phyloP scores from a whole-genome alignment of 2,888 invertebrate species.

The Drosophila antonietae region DNA sequence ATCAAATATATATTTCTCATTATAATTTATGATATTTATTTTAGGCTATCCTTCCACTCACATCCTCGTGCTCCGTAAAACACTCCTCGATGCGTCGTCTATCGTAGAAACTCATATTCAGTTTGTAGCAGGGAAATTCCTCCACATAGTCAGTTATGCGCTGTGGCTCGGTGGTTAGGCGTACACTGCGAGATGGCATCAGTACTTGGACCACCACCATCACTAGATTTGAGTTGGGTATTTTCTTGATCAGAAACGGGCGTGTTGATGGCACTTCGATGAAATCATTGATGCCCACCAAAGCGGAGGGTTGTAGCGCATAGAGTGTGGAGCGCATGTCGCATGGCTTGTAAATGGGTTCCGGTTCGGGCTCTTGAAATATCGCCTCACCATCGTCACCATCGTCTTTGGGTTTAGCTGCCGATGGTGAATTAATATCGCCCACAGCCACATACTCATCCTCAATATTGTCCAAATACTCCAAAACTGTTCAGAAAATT shows the following conservation, averaged over 20 bases:
- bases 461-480: conserved; percentile 84
- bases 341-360: conserved; percentile 86
- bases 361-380: conserved; percentile 81
- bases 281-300: conserved; percentile 85
- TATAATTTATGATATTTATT: background rate
- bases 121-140: conserved; percentile 90
- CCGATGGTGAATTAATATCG: conserved; percentile 57
- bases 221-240: conserved; percentile 91
- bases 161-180: conserved; percentile 85
- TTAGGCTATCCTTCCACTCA: conserved; percentile 76
- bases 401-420: conserved; percentile 76
- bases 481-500: conserved; percentile 74
- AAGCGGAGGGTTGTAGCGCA: conserved; percentile 87
- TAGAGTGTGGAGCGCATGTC: conserved; percentile 90
- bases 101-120: conserved; percentile 88
- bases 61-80: conserved; percentile 90
- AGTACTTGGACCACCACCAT: conserved; percentile 89
- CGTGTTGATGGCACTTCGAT: conserved; percentile 85
- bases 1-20: background rate
- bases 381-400: conserved; percentile 84
- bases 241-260: conserved; percentile 89
- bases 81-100: conserved; percentile 90
- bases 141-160: conserved; percentile 85
- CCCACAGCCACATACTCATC: conserved; percentile 84
- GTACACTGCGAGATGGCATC: conserved; percentile 84